These are phyloP conservation scores for Gobius niger DNA, from an alignment of 2,113 vertebrate species.

Conservation along the genomic window DNA sequence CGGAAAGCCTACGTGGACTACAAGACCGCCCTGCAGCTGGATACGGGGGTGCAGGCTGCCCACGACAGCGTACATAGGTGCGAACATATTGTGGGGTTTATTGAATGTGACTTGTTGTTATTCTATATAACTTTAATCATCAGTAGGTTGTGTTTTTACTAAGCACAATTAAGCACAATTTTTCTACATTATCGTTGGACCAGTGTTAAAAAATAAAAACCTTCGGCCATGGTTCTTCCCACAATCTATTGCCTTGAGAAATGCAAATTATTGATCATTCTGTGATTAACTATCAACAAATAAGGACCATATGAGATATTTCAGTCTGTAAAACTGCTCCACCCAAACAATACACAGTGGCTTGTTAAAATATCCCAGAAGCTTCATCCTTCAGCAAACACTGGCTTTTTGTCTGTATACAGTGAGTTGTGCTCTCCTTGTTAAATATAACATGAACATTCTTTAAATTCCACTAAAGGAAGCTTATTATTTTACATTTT, in stretches of 20 bases:
- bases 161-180: too few species aligned
- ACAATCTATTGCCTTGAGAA: too few species aligned
- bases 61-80: slow-evolving; percentile 91
- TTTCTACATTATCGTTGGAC: too few species aligned
- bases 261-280: too few species aligned
- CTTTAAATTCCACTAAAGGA: not conserved
- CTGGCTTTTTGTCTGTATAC: not conserved
- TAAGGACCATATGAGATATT: too few species aligned
- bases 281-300: too few species aligned
- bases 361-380: not conserved
- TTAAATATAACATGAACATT: not conserved
- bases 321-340: not conserved
- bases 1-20: slow-evolving; percentile 91
- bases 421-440: not conserved
- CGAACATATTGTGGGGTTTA: not conserved
- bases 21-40: slow-evolving; percentile 91
- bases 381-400: not conserved
- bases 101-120: too few species aligned
- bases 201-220: too few species aligned
- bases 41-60: slow-evolving; percentile 85
- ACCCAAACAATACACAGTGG: not conserved
- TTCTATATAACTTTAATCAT: too few species aligned
- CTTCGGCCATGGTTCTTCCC: too few species aligned
- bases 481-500: too few species aligned
- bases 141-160: too few species aligned